A percentile compares a stretch with the other conserved stretches of the same genome.
Conservation (phyloP, 2,797 vertebrate species). For the Sphaeramia orbicularis region DNA sequence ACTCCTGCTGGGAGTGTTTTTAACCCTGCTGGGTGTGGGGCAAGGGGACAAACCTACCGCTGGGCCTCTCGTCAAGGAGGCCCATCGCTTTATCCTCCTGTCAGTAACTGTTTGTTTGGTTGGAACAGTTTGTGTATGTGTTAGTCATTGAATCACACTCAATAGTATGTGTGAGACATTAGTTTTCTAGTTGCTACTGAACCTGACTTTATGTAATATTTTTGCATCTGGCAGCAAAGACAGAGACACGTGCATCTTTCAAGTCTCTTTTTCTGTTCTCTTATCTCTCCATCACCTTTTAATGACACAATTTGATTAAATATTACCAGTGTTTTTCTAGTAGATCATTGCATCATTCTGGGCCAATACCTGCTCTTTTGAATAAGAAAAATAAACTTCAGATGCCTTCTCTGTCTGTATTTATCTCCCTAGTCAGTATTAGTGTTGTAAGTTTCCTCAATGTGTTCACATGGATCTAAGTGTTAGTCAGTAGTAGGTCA, state of each 20-base stretch:
- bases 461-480: slow-evolving; percentile 52
- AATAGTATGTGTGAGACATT: slow-evolving; percentile 39
- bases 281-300: slow-evolving; percentile 4
- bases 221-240: slow-evolving; percentile 17
- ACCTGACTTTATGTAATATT: too few relatives aligned
- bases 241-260: slow-evolving; percentile 47
- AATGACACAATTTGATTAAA: slow-evolving; percentile 43
- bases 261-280: not conserved
- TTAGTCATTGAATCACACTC: slow-evolving; percentile 47
- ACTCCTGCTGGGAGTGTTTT: slow-evolving; percentile 49
- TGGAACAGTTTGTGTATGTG: slow-evolving; percentile 32
- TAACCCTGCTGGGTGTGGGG: slow-evolving; percentile 51
- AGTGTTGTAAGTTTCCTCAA: slow-evolving; percentile 39
- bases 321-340: slow-evolving; percentile 14
- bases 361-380: slow-evolving; percentile 11
- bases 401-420: slow-evolving; percentile 30
- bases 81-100: slow-evolving; percentile 47
- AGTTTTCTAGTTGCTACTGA: slow-evolving; percentile 25
- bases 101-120: slow-evolving; percentile 69
- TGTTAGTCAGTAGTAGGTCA: slow-evolving; percentile 71
- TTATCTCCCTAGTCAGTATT: slow-evolving; percentile 27
- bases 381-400: slow-evolving; percentile 33
- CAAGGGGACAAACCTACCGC: slow-evolving; percentile 40
- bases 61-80: slow-evolving; percentile 46
- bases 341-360: not conserved